A percentile compares a stretch with the other conserved stretches of the same genome.
These are phyloP conservation scores for Callionymus lyra DNA, from an alignment of 2,113 vertebrate genomes.

Conservation along the genomic window DNA sequence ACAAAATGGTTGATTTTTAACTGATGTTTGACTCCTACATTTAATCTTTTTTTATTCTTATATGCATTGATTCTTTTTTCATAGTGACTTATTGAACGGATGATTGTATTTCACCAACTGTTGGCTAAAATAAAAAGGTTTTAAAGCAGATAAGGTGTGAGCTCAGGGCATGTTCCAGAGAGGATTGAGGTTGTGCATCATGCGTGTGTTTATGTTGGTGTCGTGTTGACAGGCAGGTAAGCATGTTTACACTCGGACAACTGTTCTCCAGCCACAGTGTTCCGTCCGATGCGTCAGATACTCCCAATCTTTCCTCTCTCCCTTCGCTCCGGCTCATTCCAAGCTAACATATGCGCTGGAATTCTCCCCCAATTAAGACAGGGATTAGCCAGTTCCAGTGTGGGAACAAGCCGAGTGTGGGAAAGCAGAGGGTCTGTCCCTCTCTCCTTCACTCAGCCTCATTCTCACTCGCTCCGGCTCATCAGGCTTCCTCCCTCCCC, in stretches of 20 bases:
- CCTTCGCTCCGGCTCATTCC: conserved; percentile 43
- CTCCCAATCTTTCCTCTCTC: conserved; percentile 31
- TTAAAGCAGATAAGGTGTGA: no score
- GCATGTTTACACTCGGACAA: conserved; percentile 42
- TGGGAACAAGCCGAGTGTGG: conserved; percentile 71
- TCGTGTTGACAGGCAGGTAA: conserved; percentile 45
- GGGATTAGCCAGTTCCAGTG: conserved; percentile 69
- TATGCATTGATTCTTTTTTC: no score
- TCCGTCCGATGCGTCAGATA: conserved; percentile 41
- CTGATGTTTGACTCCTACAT: no score
- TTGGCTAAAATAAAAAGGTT: no score
- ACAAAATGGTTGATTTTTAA: no score
- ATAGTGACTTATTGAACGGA: no score
- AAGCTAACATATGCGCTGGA: conserved; percentile 65
- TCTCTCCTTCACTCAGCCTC: conserved; percentile 53
- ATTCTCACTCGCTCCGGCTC: conserved; percentile 54
- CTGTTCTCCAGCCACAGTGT: conserved; percentile 34
- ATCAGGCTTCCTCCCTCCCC: conserved; percentile 37
- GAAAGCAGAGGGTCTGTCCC: conserved; percentile 51
- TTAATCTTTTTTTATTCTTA: no score
- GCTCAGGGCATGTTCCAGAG: conserved; percentile 13
- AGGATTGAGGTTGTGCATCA: conserved; percentile 5
- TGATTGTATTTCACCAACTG: no score
- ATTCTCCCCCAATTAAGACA: conserved; percentile 75
- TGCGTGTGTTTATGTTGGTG: conserved; percentile 16